Conservation (phyloP, 2,888 invertebrate genomes). For the Carabus problematicus region DNA sequence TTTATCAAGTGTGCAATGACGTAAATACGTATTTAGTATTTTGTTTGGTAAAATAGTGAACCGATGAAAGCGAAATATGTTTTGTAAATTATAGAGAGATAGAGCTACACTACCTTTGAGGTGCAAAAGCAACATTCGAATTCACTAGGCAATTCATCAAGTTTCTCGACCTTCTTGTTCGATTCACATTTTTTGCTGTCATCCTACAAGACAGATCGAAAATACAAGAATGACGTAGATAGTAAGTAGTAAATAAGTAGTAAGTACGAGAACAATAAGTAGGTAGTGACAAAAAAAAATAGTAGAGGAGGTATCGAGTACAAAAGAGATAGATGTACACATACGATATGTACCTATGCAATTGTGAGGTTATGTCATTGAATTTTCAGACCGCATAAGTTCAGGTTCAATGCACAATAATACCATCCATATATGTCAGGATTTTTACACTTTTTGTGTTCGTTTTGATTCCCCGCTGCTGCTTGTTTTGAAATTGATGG, state of each 20-base stretch:
- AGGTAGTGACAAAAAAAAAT: too few relatives aligned
- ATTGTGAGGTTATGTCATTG: too few relatives aligned
- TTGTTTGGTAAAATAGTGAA: constrained; percentile 12
- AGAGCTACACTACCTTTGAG: constrained; percentile 79
- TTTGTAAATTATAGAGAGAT: constrained; percentile 43
- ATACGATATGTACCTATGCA: too few relatives aligned
- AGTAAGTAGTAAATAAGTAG: too few relatives aligned
- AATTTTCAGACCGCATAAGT: too few relatives aligned
- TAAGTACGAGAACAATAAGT: too few relatives aligned
- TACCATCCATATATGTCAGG: constrained; percentile 11
- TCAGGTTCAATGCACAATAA: constrained; percentile 14
- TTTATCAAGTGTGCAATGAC: constrained; percentile 30
- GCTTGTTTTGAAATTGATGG: too few relatives aligned
- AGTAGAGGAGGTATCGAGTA: too few relatives aligned
- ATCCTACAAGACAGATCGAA: constrained; percentile 58
- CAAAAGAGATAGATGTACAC: too few relatives aligned
- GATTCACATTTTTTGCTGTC: constrained; percentile 69
- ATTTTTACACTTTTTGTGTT: neutral
- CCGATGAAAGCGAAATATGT: constrained; percentile 36
- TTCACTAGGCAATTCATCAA: constrained; percentile 92
- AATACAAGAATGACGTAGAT: constrained; percentile 48
- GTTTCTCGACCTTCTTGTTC: constrained; percentile 64
- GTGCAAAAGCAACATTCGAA: constrained; percentile 98
- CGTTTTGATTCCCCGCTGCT: neutral
- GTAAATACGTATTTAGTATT: neutral